These are phyloP conservation scores for Asbolus verrucosus DNA, from an alignment of 1,140 invertebrate genomes.

Conservation along the genomic window DNA sequence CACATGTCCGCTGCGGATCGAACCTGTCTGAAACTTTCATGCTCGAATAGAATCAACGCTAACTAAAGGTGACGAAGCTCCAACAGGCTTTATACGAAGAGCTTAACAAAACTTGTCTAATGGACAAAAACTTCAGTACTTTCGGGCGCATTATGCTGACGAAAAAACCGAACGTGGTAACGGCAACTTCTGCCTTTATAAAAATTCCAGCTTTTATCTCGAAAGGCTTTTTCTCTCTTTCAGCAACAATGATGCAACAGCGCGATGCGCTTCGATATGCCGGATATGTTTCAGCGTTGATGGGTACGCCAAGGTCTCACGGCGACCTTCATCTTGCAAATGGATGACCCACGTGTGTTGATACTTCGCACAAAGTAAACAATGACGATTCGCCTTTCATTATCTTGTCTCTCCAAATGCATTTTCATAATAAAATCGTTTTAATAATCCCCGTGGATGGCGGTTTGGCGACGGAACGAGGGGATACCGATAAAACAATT, in stretches of 20 bases:
- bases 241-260: conserved; percentile 1
- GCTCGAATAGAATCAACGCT: no score
- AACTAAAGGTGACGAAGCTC: no score
- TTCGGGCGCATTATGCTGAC: no score
- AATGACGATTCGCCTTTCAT: background rate
- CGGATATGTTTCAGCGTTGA: background rate
- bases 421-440: background rate
- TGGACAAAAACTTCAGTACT: no score
- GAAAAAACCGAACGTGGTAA: background rate
- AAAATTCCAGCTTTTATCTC: no score
- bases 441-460: background rate
- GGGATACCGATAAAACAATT: background rate
- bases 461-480: background rate
- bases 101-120: no score
- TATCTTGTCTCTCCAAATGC: background rate
- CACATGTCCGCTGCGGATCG: background rate
- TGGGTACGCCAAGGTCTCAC: conserved; percentile 2
- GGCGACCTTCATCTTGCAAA: conserved; percentile 37
- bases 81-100: no score
- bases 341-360: conserved; percentile 42
- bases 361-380: conserved; percentile 12
- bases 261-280: background rate
- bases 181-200: no score
- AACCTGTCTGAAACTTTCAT: background rate
- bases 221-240: no score